Base-by-base conservation (phyloP, 2,888 invertebrate genomes). In the Hydroisotoma schaefferi region DNA sequence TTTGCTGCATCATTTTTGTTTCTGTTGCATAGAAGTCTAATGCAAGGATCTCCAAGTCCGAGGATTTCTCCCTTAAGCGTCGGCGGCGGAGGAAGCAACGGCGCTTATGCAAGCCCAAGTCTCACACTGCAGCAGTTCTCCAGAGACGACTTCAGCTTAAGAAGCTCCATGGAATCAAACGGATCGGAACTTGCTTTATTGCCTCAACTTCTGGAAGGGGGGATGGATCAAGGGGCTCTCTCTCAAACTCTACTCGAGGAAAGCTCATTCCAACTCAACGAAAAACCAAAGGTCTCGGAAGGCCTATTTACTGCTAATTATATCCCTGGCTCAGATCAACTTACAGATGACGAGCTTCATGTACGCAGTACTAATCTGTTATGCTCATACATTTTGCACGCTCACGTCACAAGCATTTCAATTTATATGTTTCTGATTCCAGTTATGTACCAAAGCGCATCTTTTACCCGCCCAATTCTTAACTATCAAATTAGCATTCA, bases 81-180 rank as follows among this genome's bases (percentile, higher is more conserved):
- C 40, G 40, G 40, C 59, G 68, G 57, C 65, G 66, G 38, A 64
- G 70, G 20, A 57, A 55, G 57, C 62, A 68, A 29, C 84, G 87
- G 80, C 87, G 87, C 80, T 89, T 90, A 83, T 85, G 88, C 81
- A 83, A 89, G 83, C 85, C 87, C 83, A 91, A 91, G 81, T 85
- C 88, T 80, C 90, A 90, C 80, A 87, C 67, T 53, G 63, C 69
- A 47, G 69, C 86, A 60, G 74, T 70, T 74, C 75, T 73, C 74
- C 63, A 71, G 55, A 63, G 73, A 66, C 48, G 71, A 55, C 68
- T 66, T 43, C 72, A 71, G 56, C 70, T 72, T 61, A 70, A 72
- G 56, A 69, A 69, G 53, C 65, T 63, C 26, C 40, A 40, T 40
- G 71, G 72, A 59, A 68, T 71, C 52, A 67, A 64, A 51, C 60